Base-by-base conservation (phyloP, 2,888 invertebrate genomes). In the Orthonevra nobilis region DNA sequence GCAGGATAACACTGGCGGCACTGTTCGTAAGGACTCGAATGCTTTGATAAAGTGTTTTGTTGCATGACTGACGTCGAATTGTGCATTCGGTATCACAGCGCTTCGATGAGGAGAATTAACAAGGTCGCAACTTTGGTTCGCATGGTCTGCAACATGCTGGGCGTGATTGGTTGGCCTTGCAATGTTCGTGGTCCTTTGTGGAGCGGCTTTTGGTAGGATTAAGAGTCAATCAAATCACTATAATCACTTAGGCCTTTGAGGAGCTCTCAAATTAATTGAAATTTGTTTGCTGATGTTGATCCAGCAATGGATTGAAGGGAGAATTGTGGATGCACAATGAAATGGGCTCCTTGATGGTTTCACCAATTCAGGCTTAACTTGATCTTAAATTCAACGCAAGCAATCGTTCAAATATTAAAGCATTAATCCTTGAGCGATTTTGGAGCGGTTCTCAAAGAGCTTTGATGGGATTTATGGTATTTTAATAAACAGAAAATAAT, bases 21-120 rank as follows among this genome's bases (percentile, higher is more conserved):
- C 3, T 6, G 28, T 9, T n/a, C 6, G 9, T 12, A 32, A 2
- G 46, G 36, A 12, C 9, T 17, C n/a, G n/a, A n/a, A n/a, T n/a
- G n/a, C n/a, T 23, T 54, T 52, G 61, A 46, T 70, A 44, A 44
- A 70, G 70, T 70, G 61, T 50, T 46, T 70, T 63, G 52, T 54
- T 70, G 61, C 44, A 52, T 61, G 50, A 52, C 44, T 50, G 70
- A 50, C 34, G 34, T 34, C 34, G 30, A 60, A 69, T n/a, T 50
- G 26, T 61, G 50, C 23, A 32, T 19, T 60, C 60, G 40, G 10
- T 40, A 17, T 32, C n/a, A 60, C 9, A 6, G 15, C 4, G 19
- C n/a, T n/a, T n/a, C n/a, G n/a, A n/a, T n/a, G n/a, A n/a, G n/a
- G n/a, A n/a, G n/a, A n/a, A n/a, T n/a, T n/a, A n/a, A n/a, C n/a